phyloP scores from a whole-genome alignment of 2,113 vertebrate genomes.

The Caracal caracal region DNA sequence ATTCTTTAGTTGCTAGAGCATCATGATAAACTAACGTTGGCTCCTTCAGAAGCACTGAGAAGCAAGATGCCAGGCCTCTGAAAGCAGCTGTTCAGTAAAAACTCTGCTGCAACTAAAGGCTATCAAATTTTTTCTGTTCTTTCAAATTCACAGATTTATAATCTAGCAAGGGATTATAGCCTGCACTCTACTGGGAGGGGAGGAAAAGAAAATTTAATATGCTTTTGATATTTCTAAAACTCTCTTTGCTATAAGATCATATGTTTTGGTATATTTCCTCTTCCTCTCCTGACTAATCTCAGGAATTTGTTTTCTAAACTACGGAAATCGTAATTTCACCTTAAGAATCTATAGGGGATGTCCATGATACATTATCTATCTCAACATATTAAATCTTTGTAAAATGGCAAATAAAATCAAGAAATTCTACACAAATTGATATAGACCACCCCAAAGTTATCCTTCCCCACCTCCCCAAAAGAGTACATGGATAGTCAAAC shows the following conservation, averaged over 20 bases:
- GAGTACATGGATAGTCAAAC: not conserved
- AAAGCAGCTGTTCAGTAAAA: not conserved
- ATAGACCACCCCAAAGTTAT: not conserved
- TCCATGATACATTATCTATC: not conserved
- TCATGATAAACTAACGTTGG: not conserved
- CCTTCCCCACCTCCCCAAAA: not conserved
- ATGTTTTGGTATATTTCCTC: not conserved
- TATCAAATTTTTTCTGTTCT: not conserved
- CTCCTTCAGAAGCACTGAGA: not conserved
- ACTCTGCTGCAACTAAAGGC: not conserved
- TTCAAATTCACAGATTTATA: not conserved
- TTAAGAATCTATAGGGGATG: not conserved
- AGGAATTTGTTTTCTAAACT: slow-evolving; percentile 47
- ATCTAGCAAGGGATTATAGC: not conserved
- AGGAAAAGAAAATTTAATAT: not conserved
- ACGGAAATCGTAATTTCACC: not conserved
- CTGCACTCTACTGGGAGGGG: not conserved
- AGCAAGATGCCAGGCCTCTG: not conserved
- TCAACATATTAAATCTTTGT: not conserved
- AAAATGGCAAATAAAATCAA: slow-evolving; percentile 36
- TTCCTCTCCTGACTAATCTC: not conserved
- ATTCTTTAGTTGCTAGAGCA: not conserved
- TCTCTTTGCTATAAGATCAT: not conserved
- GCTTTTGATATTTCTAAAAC: not conserved
- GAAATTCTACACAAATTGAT: slow-evolving; percentile 41